Percentiles rank a stretch among this genome's conserved stretches.
Evolutionary conservation across 2,888 invertebrate species (phyloP).

Genomic region (Cryptocephalus primarius): DNA sequence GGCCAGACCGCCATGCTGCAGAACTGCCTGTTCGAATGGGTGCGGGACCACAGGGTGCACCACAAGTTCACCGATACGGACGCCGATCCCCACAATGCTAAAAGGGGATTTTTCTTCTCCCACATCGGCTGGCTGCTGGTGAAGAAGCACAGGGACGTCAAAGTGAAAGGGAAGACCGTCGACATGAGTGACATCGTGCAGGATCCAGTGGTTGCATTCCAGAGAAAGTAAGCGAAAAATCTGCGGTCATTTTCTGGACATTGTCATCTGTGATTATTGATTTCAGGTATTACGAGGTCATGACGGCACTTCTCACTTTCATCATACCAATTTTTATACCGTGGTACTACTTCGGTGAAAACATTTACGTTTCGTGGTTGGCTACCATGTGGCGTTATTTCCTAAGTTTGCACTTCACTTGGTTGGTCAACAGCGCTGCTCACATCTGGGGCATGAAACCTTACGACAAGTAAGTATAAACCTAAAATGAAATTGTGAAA

Average conservation of each 20-base stretch:
- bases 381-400: conserved; percentile 67
- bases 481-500: too few relatives aligned
- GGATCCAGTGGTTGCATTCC: conserved; percentile 76
- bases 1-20: conserved; percentile 82
- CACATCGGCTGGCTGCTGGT: conserved; percentile 89
- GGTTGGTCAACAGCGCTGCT: conserved; percentile 90
- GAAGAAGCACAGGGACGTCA: conserved; percentile 82
- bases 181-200: conserved; percentile 76
- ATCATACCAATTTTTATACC: conserved; percentile 70
- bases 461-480: conserved; percentile 62
- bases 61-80: conserved; percentile 79
- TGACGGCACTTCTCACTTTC: conserved; percentile 72
- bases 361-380: conserved; percentile 64
- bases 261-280: conserved; percentile 1
- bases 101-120: conserved; percentile 80
- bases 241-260: background rate
- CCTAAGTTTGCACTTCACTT: conserved; percentile 70
- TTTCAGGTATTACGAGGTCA: conserved; percentile 60
- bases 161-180: conserved; percentile 64
- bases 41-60: conserved; percentile 65
- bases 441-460: conserved; percentile 87
- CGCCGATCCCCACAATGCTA: conserved; percentile 78
- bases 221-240: conserved; percentile 66
- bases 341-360: conserved; percentile 51
- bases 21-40: conserved; percentile 84